Conservation (phyloP, 2,797 vertebrate species). For the Zalophus californianus region DNA sequence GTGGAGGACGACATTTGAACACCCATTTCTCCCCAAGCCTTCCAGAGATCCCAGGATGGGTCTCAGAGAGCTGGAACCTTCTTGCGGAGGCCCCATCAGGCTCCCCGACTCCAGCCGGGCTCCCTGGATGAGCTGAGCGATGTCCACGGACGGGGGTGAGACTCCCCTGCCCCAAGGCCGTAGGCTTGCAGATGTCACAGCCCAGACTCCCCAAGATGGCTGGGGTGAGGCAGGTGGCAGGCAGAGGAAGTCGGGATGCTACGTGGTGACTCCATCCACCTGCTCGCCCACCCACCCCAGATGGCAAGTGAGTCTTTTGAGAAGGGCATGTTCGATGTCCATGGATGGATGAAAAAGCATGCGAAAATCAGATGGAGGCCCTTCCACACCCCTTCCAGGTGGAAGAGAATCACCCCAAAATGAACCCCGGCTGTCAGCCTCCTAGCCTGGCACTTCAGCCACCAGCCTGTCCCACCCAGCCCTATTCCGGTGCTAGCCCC, state of each 20-base stretch:
- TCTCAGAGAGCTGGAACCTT: background rate
- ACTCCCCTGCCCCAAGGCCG: accelerated
- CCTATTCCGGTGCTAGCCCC: accelerated
- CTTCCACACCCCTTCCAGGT: background rate
- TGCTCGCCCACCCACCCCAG: accelerated
- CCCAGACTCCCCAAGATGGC: accelerated
- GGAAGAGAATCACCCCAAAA: background rate
- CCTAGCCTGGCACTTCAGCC: accelerated
- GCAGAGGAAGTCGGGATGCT: accelerated
- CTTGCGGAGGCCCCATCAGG: accelerated
- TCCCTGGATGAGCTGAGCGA: accelerated
- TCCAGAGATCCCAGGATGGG: background rate
- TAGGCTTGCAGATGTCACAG: accelerated
- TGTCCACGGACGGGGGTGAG: too few species aligned
- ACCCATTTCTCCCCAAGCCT: too few species aligned
- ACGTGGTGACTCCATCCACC: accelerated
- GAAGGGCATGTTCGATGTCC: background rate
- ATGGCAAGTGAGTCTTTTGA: accelerated
- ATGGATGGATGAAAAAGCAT: accelerated
- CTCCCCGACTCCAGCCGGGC: background rate
- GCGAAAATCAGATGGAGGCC: accelerated
- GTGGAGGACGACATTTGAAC: background rate
- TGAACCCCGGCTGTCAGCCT: background rate
- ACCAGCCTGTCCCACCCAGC: accelerated
- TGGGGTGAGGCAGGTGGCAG: accelerated